Base-by-base conservation (phyloP, 2,113 vertebrate genomes). In the Malurus alboscapulatus region DNA sequence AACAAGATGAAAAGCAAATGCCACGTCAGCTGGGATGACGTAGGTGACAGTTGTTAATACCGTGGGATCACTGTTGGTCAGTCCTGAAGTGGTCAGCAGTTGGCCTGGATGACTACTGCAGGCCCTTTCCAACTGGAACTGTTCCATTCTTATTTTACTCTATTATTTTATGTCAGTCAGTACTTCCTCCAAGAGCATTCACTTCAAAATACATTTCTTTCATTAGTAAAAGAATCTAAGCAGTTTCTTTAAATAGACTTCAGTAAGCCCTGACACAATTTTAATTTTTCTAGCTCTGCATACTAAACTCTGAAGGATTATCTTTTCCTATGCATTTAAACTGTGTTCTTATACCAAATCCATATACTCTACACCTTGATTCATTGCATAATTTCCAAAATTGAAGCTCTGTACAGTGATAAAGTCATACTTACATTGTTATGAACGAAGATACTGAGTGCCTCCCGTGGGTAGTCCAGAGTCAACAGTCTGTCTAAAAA, bases 391-490 rank as follows among this genome's bases (percentile, higher is more conserved):
- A 66, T 40, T 85, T 44, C 34, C 65, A 80, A 62, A 85, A 92
- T 0, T 30, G 32, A 75, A 93, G 40, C 18, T 85, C 42, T 66
- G 34, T 40, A 44, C 6, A 40, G 32, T 9, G 54, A 45, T 53
- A 54, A 45, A 22, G 44, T 69, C 90, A 81, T 88, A 98, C 99
- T 98, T 95, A 99, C 99, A 20, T 98, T 99, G 95, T 99, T 99
- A 96, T 99, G 99, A 94, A 99, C 71, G 82, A 99, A 99, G 76
- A 99, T n/a, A 63, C 97, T 97, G 72, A 99, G 93, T 94, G 98
- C 98, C 93, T 99, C 98, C 94, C 98, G 98, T 59, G 99, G 98
- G 95, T 99, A 99, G 91, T 99, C 98, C 95, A 99, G 93, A 61
- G 96, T 97, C 92, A 99, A 96, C 42, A 99, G 87, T 67, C 97